These are phyloP conservation scores for Apis florea DNA, from an alignment of 1,140 invertebrate species.

Conservation along the genomic window DNA sequence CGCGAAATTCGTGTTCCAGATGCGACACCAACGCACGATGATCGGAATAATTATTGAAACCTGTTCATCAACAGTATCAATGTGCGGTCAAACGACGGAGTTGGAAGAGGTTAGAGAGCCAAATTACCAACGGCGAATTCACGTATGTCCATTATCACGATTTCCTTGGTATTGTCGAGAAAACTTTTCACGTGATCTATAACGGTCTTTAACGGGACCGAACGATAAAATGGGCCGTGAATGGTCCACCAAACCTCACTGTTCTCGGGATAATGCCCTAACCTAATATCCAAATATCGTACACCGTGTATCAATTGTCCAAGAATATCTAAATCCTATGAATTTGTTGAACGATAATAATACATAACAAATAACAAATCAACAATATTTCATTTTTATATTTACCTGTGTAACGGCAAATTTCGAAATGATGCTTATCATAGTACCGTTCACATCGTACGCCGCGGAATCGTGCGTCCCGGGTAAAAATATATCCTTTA, in stretches of 20 bases:
- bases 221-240: constrained; percentile 80
- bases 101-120: too few relatives aligned
- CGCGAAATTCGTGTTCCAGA: constrained; percentile 74
- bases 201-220: constrained; percentile 78
- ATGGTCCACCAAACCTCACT: constrained; percentile 81
- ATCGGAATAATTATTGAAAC: background rate
- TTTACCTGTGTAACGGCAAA: constrained; percentile 82
- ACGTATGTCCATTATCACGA: constrained; percentile 84
- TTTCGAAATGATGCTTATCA: constrained; percentile 77
- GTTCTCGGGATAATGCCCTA: constrained; percentile 79
- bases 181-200: constrained; percentile 82
- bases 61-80: background rate
- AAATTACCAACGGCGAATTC: constrained; percentile 82
- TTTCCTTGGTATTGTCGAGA: constrained; percentile 83
- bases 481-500: constrained; percentile 82
- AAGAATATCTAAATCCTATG: constrained; percentile 82
- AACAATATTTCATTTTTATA: too few relatives aligned
- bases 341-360: background rate
- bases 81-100: too few relatives aligned
- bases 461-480: constrained; percentile 85
- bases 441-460: constrained; percentile 74
- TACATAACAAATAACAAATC: too few relatives aligned
- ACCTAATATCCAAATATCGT: constrained; percentile 83
- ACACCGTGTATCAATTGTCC: constrained; percentile 82
- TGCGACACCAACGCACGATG: constrained; percentile 3